These are phyloP conservation scores for Tadarida brasiliensis DNA, from an alignment of 2,797 vertebrate species.

Conservation along the genomic window DNA sequence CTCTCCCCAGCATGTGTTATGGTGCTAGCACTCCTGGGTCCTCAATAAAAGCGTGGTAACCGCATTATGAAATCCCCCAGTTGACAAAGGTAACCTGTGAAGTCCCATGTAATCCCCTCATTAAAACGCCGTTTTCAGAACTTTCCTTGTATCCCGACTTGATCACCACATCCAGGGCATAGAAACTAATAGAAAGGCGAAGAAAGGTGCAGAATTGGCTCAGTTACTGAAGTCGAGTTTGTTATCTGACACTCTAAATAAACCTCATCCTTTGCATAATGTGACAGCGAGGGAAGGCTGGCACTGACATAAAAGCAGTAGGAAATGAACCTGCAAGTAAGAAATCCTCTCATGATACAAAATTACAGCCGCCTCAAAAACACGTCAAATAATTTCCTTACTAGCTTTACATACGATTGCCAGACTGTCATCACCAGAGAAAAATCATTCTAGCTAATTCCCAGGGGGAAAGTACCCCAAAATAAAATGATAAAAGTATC, in stretches of 20 bases:
- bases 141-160: background rate
- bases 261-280: slow-evolving; percentile 12
- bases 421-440: background rate
- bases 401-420: slow-evolving; percentile 34
- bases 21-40: too few relatives aligned
- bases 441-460: background rate
- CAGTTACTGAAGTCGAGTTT: background rate
- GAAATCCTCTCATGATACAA: background rate
- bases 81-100: background rate
- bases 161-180: background rate
- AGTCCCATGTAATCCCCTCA: background rate
- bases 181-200: slow-evolving; percentile 47
- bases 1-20: background rate
- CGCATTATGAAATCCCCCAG: background rate
- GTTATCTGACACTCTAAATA: background rate
- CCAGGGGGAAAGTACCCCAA: slow-evolving; percentile 6
- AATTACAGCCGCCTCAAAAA: background rate
- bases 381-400: background rate
- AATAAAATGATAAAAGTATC: slow-evolving; percentile 1
- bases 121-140: slow-evolving; percentile 49
- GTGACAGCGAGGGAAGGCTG: background rate
- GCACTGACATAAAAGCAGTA: background rate
- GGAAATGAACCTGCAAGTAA: slow-evolving; percentile 32
- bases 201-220: background rate
- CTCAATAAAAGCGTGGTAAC: background rate